These are phyloP conservation scores for Glomeris marginata DNA, from an alignment of 2,888 invertebrate species.

Conservation along the genomic window DNA sequence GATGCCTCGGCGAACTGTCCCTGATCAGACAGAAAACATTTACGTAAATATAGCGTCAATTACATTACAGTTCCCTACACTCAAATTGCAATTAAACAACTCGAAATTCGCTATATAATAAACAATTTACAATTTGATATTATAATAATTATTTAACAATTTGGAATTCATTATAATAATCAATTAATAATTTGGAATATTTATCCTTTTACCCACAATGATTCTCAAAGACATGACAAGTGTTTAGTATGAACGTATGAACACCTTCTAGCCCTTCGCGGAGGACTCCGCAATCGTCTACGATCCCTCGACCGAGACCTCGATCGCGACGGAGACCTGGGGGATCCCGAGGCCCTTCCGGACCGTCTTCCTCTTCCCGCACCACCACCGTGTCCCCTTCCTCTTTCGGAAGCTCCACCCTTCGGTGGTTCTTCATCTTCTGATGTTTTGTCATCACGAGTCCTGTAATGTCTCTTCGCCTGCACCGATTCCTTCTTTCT, in stretches of 20 bases:
- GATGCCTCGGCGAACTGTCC: slow-evolving; percentile 4
- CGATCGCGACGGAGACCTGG: not conserved
- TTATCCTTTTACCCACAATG: too few relatives aligned
- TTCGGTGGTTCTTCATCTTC: slow-evolving; percentile 10
- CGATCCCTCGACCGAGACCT: slow-evolving; percentile 10
- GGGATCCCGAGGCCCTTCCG: not conserved
- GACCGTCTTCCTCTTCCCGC: slow-evolving; percentile 1
- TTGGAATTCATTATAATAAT: too few relatives aligned
- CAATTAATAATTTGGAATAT: too few relatives aligned
- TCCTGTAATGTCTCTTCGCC: slow-evolving; percentile 72
- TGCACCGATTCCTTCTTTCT: slow-evolving; percentile 67
- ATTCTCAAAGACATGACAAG: not conserved
- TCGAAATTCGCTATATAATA: too few relatives aligned
- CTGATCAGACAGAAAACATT: not conserved
- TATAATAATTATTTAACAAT: too few relatives aligned
- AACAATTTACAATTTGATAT: too few relatives aligned
- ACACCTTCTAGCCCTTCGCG: slow-evolving; percentile 6
- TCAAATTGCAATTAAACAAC: too few relatives aligned
- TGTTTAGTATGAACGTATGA: not conserved
- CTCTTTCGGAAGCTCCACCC: not conserved
- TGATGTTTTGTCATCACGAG: slow-evolving; percentile 40
- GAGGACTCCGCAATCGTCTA: slow-evolving; percentile 4
- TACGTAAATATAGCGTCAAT: not conserved
- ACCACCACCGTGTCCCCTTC: not conserved
- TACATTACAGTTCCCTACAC: too few relatives aligned